A percentile compares a stretch with the other conserved stretches of the same genome.
Conservation (phyloP, 1,140 invertebrate species). For the Tetraneura akinire region DNA sequence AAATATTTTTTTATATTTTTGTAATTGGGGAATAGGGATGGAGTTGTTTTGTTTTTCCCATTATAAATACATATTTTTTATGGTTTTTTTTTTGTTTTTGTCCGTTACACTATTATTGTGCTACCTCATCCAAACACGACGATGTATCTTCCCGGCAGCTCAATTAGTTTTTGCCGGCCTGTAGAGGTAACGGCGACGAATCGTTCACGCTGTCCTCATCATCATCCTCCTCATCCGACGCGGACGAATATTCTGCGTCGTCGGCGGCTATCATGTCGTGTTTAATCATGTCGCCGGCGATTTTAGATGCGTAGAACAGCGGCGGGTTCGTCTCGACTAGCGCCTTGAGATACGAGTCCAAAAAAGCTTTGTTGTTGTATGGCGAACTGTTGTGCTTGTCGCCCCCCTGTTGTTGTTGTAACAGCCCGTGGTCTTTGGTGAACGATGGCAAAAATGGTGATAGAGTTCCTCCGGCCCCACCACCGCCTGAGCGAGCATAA, state of each 20-base stretch:
- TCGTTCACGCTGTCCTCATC: not conserved
- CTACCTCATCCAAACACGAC: too few relatives aligned
- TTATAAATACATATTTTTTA: too few relatives aligned
- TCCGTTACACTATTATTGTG: too few relatives aligned
- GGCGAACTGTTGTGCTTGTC: slow-evolving; percentile 7
- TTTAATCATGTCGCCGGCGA: slow-evolving; percentile 35
- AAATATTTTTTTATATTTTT: not conserved
- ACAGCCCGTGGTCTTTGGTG: not conserved
- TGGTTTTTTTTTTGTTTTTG: too few relatives aligned
- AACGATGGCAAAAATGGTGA: slow-evolving; percentile 28
- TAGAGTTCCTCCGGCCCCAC: not conserved
- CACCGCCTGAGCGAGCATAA: not conserved
- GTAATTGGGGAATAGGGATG: not conserved
- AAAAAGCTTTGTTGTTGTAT: slow-evolving; percentile 30
- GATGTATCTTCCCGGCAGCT: too few relatives aligned
- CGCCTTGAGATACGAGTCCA: slow-evolving; percentile 43
- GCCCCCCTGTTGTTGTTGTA: not conserved
- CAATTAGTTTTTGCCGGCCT: slow-evolving; percentile 25
- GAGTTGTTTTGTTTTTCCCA: too few relatives aligned
- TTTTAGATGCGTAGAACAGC: slow-evolving; percentile 36
- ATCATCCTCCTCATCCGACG: slow-evolving; percentile 35
- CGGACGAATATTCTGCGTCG: slow-evolving; percentile 40
- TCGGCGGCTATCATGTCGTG: slow-evolving; percentile 24
- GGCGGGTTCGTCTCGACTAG: slow-evolving; percentile 38
- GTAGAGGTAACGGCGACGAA: slow-evolving; percentile 12